phyloP scores from a whole-genome alignment of 2,888 invertebrate genomes.

The Tetragonisca angustula region DNA sequence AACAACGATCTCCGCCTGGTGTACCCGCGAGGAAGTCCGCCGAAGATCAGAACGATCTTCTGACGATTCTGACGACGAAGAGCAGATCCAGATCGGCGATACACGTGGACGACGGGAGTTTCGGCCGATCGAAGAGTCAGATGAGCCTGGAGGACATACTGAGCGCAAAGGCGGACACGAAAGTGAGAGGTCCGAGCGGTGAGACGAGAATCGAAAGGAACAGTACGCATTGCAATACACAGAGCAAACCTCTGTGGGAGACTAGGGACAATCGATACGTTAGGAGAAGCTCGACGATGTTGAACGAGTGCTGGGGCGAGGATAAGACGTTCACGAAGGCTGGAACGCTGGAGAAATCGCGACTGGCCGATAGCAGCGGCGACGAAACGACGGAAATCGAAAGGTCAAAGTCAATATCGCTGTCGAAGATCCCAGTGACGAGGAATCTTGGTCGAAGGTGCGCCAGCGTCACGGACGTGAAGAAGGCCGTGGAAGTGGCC shows the following conservation, averaged over 20 bases:
- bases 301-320: constrained; percentile 69
- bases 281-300: constrained; percentile 49
- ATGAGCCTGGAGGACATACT: constrained; percentile 81
- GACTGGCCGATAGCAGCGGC: constrained; percentile 48
- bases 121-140: constrained; percentile 75
- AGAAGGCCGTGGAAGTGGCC: constrained; percentile 85
- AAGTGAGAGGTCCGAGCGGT: constrained; percentile 60
- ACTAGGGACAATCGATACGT: constrained; percentile 54
- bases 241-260: constrained; percentile 50
- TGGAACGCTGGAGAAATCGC: constrained; percentile 70
- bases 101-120: constrained; percentile 76
- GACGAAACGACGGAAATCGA: constrained; percentile 66
- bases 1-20: constrained; percentile 31
- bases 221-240: not conserved
- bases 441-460: constrained; percentile 78
- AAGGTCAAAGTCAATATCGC: constrained; percentile 48
- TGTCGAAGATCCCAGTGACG: constrained; percentile 77
- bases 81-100: constrained; percentile 80
- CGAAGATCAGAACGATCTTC: constrained; percentile 74
- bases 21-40: constrained; percentile 53
- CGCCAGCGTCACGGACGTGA: constrained; percentile 86
- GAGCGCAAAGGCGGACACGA: constrained; percentile 69
- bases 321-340: constrained; percentile 76
- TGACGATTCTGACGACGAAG: constrained; percentile 79
- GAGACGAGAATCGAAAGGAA: constrained; percentile 54